These are phyloP conservation scores for Bombyx mandarina DNA, from an alignment of 1,140 invertebrate species.

Conservation along the genomic window DNA sequence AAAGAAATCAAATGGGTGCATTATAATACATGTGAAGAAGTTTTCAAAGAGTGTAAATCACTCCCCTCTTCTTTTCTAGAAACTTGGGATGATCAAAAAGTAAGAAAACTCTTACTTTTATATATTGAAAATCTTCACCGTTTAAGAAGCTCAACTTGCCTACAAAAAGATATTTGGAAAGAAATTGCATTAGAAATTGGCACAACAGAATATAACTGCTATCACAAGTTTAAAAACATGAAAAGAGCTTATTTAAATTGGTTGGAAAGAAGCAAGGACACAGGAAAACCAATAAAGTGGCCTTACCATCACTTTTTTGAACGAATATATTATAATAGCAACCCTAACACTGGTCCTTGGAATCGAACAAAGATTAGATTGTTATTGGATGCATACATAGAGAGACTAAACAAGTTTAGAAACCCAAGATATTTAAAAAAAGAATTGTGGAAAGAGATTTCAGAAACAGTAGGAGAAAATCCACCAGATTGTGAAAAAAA, in stretches of 20 bases:
- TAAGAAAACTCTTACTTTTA: conserved; percentile 36
- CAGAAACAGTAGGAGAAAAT: conserved; percentile 36
- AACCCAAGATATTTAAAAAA: conserved; percentile 56
- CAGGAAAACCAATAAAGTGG: conserved; percentile 52
- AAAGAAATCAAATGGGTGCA: conserved; percentile 60
- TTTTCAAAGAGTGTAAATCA: conserved; percentile 50
- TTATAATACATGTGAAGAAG: conserved; percentile 49
- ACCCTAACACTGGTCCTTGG: conserved; percentile 42
- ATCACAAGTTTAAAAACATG: conserved; percentile 60
- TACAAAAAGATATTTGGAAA: conserved; percentile 57
- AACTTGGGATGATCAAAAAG: conserved; percentile 53
- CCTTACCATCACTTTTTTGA: conserved; percentile 57
- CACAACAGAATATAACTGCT: conserved; percentile 56
- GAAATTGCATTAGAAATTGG: conserved; percentile 45
- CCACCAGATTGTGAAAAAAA: conserved; percentile 52
- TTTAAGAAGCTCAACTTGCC: conserved; percentile 35
- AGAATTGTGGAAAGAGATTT: conserved; percentile 59
- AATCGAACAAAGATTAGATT: conserved; percentile 42
- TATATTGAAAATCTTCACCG: conserved; percentile 54
- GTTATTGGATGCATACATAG: conserved; percentile 44
- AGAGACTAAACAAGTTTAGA: conserved; percentile 48
- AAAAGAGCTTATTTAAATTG: conserved; percentile 63
- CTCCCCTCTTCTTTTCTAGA: conserved; percentile 36
- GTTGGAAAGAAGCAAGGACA: conserved; percentile 37
- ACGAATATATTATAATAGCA: conserved; percentile 57